A percentile compares a stretch with the other conserved stretches of the same genome.
phyloP scores from a whole-genome alignment of 2,888 invertebrate species.

The Amblyjoppa fuscipennis region DNA sequence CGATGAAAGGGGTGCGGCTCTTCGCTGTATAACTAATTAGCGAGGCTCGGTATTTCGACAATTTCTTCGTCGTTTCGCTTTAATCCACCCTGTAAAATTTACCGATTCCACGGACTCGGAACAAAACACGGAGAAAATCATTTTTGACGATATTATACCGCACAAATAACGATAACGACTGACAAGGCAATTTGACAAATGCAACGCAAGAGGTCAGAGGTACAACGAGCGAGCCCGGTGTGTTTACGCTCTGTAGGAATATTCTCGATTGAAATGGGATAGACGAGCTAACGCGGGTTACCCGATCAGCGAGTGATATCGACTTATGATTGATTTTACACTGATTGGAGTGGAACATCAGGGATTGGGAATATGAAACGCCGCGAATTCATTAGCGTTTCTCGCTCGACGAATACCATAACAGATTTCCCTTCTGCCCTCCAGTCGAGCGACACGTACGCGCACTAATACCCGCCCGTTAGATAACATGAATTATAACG shows the following conservation, averaged over 20 bases:
- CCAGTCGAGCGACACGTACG: constrained; percentile 2
- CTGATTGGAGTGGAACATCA: constrained; percentile 67
- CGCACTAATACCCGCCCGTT: constrained; percentile 31
- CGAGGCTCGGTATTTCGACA: constrained; percentile 79
- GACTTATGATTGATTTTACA: constrained; percentile 70
- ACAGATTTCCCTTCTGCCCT: constrained; percentile 29
- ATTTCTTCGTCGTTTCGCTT: constrained; percentile 76
- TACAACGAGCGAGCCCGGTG: not conserved
- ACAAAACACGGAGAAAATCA: constrained; percentile 36
- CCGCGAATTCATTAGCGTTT: constrained; percentile 66
- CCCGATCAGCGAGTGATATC: constrained; percentile 65
- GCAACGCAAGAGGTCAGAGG: constrained; percentile 49
- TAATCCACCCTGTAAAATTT: constrained; percentile 12
- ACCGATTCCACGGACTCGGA: not conserved
- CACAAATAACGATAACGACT: constrained; percentile 56
- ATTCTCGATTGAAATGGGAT: constrained; percentile 65
- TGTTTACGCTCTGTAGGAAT: constrained; percentile 51
- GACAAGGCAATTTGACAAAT: constrained; percentile 65
- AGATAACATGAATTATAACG: constrained; percentile 67
- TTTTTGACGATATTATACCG: constrained; percentile 40
- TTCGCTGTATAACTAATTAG: constrained; percentile 83
- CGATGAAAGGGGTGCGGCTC: constrained; percentile 70
- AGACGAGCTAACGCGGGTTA: constrained; percentile 53
- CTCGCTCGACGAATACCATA: constrained; percentile 51
- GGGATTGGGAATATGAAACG: constrained; percentile 64